Conservation (phyloP, 2,113 vertebrate genomes). For the Saguinus midas region DNA sequence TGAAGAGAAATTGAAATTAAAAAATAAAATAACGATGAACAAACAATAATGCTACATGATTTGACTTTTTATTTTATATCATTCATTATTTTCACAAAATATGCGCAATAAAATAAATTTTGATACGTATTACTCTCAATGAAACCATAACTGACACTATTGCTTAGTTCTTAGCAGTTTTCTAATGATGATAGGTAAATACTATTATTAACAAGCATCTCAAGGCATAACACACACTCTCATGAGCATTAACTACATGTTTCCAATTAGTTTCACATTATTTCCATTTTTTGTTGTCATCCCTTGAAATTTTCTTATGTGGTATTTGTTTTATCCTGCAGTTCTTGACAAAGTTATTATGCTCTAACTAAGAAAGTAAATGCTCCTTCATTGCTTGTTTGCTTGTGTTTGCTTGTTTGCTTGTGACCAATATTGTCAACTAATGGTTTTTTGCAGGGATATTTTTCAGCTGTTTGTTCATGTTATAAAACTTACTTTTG, state of each 20-base stretch:
- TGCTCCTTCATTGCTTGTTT: not conserved
- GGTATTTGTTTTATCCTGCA: not conserved
- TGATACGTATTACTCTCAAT: not conserved
- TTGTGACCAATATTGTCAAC: not conserved
- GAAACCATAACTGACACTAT: not conserved
- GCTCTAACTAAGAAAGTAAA: not conserved
- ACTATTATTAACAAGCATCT: not conserved
- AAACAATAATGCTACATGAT: not conserved
- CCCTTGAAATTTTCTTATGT: not conserved
- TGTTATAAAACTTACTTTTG: not conserved
- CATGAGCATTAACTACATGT: not conserved
- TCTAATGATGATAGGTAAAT: not conserved
- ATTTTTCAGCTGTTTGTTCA: not conserved
- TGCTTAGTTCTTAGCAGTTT: not conserved
- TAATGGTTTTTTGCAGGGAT: not conserved
- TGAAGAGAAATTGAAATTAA: not conserved
- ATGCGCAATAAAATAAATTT: not conserved
- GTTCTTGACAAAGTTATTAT: not conserved
- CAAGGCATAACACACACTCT: not conserved
- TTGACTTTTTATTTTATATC: not conserved
- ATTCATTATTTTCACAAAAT: not conserved
- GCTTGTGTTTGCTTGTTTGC: not conserved
- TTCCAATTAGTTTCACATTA: not conserved
- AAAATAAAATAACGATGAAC: not conserved
- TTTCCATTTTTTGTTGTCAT: not conserved